A percentile compares a stretch with the other conserved stretches of the same genome.
These are phyloP conservation scores for Drosophila pseudoobscura DNA, from an alignment of 1,140 invertebrate genomes.

Conservation along the genomic window DNA sequence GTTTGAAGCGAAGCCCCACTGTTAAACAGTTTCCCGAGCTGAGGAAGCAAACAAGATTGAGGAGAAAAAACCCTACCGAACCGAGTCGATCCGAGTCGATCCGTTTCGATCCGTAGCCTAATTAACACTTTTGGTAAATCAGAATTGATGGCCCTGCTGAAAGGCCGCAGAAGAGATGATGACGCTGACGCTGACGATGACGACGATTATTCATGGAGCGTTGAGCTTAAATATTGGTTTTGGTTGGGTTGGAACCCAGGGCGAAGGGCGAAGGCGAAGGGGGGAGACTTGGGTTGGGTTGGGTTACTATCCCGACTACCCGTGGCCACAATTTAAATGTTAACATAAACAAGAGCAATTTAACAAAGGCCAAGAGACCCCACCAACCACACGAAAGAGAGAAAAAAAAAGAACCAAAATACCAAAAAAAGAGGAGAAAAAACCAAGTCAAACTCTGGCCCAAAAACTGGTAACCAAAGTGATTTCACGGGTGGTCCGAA, in stretches of 20 bases:
- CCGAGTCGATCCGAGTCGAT: constrained; percentile 10
- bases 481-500: constrained; percentile 79
- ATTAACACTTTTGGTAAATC: constrained; percentile 82
- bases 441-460: constrained; percentile 40
- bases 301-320: constrained; percentile 54
- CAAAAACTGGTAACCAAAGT: constrained; percentile 69
- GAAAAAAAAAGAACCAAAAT: constrained; percentile 12
- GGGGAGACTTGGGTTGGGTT: constrained; percentile 7
- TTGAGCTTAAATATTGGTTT: constrained; percentile 79
- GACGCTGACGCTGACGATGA: constrained; percentile 60
- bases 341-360: constrained; percentile 83
- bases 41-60: constrained; percentile 21
- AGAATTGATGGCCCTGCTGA: constrained; percentile 77
- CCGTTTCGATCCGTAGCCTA: constrained; percentile 40
- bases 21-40: constrained; percentile 32
- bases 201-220: constrained; percentile 70
- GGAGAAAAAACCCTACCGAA: constrained; percentile 12
- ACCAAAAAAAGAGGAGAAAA: not conserved
- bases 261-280: no score
- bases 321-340: constrained; percentile 83
- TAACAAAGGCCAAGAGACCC: constrained; percentile 65
- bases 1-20: not conserved
- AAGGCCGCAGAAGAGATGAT: constrained; percentile 58
- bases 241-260: constrained; percentile 48
- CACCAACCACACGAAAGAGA: constrained; percentile 4